These are phyloP conservation scores for Microtus ochrogaster DNA, from an alignment of 2,113 vertebrate species.

Conservation along the genomic window DNA sequence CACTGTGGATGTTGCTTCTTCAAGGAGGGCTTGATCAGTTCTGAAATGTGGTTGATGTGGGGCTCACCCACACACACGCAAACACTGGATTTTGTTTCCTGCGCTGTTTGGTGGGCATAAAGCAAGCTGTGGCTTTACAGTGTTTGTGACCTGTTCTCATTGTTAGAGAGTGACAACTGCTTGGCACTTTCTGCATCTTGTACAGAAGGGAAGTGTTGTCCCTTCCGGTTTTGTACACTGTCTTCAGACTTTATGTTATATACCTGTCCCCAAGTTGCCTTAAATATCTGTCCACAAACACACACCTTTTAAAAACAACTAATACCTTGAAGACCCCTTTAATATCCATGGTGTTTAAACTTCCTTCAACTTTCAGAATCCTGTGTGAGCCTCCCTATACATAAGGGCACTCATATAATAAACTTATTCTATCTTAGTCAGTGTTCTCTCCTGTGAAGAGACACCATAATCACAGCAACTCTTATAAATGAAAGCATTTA, in stretches of 20 bases:
- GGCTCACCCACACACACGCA: too few species aligned
- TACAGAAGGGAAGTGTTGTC: neutral
- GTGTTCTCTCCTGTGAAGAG: neutral
- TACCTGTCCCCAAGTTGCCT: constrained; percentile 37
- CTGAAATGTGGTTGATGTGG: neutral
- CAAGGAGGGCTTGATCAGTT: neutral
- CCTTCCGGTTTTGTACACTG: neutral
- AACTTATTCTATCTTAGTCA: neutral
- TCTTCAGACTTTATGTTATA: neutral
- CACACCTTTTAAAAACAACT: neutral
- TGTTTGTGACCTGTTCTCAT: neutral
- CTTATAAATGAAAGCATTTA: neutral
- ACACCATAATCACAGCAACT: neutral
- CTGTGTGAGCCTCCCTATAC: constrained; percentile 53
- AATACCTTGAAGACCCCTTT: constrained; percentile 1
- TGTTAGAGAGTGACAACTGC: neutral
- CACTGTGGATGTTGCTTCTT: neutral
- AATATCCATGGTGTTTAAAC: constrained; percentile 27
- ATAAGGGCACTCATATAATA: constrained; percentile 7
- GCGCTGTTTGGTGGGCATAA: neutral
- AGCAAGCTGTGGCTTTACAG: neutral
- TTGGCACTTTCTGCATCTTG: neutral
- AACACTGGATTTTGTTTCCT: neutral
- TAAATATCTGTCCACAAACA: constrained; percentile 6
- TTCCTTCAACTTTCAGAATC: constrained; percentile 55